Conservation (phyloP, 2,113 vertebrate genomes). For the Nesoenas mayeri region DNA sequence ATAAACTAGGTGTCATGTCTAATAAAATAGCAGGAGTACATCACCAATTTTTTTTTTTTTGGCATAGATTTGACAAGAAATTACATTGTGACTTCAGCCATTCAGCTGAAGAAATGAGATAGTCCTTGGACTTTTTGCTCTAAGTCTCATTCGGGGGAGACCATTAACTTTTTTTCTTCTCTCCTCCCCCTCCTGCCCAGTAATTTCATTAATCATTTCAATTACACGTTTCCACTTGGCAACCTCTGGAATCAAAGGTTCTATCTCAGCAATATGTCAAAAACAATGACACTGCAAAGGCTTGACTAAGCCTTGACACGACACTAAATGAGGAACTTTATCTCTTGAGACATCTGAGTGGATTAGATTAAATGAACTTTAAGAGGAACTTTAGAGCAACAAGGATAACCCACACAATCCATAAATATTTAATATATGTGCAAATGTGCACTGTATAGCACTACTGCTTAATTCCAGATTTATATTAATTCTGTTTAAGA, state of each 20-base stretch:
- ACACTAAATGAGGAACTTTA: constrained; percentile 35
- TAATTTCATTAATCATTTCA: constrained; percentile 55
- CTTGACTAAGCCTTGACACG: constrained; percentile 29
- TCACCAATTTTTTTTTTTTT: neutral
- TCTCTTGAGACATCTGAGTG: constrained; percentile 23
- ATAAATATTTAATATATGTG: constrained; percentile 21
- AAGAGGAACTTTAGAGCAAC: neutral
- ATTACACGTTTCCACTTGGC: constrained; percentile 18
- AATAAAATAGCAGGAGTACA: neutral
- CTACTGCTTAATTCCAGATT: neutral
- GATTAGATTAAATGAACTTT: constrained; percentile 48
- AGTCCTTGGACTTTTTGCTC: neutral
- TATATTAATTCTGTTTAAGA: neutral
- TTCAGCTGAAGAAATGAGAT: neutral
- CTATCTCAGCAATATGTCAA: constrained; percentile 42
- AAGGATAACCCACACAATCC: neutral
- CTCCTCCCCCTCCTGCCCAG: neutral
- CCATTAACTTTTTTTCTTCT: neutral
- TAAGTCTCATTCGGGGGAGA: neutral
- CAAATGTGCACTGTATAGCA: neutral
- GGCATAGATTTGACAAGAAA: neutral
- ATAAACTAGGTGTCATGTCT: neutral
- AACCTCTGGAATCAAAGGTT: neutral
- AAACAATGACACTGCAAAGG: constrained; percentile 7
- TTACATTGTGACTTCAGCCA: neutral